Evolutionary conservation across 1,140 invertebrate genomes (phyloP), one percentile per base, ranked within the genome.

Genomic region (Temnothorax nylanderi): DNA sequence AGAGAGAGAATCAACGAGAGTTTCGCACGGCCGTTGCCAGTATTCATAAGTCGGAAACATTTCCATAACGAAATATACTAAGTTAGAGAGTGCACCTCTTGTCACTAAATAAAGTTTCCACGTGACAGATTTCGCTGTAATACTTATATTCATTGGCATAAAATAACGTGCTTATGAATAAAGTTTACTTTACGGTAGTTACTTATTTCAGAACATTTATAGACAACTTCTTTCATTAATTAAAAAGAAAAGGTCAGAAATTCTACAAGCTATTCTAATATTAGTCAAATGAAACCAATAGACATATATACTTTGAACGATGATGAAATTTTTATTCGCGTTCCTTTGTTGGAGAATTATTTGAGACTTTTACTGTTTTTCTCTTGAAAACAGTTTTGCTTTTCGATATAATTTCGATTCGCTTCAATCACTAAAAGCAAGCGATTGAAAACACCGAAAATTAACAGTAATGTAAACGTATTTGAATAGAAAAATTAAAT

Each of bases 401-500:
- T 65, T 3, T 18, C 6, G 34, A 41, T 60, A 58, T 49, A 76
- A 60, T 49, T 49, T 21, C 16, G 34, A 3, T 72, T 47, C 4
- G 56, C n/a, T 74, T 26, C 13, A 44, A 47, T 58, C 21, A 32
- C 21, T 13, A 4, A 21, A 58, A 72, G 21, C 32, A 21, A 26
- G 1, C 51, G 54, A 60, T 72, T n/a, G 51, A 74, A 58, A 69
- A 21, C 47, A 8, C 21, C 51, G 26, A 34, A 71, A 81, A 65
- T n/a, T 21, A 8, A n/a, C 26, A 86, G 74, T 88, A 90, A 88
- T 87, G 81, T 89, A 89, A 89, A 86, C 76, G 86, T 72, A 89
- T 89, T 84, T 76, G 91, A 91, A 92, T 88, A 88, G 86, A 86
- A 88, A 88, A 90, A 87, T 88, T 90, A 91, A 82, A 62, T 67